A percentile compares a stretch with the other conserved stretches of the same genome.
Conservation (phyloP, 2,888 invertebrate species). For the Trissolcus brochymenae region DNA sequence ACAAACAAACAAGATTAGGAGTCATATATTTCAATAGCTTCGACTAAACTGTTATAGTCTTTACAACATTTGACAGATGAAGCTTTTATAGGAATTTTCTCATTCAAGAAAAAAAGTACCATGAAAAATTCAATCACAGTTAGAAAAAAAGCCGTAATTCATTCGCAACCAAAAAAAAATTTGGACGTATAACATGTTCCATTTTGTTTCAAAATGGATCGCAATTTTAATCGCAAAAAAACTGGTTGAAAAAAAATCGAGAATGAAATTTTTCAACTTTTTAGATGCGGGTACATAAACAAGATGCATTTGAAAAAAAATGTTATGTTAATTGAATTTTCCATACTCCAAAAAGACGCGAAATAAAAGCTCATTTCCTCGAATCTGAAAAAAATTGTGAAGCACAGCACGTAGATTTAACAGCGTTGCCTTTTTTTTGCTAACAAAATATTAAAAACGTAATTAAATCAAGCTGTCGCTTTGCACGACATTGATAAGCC, state of each 20-base stretch:
- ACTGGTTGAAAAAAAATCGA: constrained; percentile 11
- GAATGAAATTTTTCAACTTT: constrained; percentile 13
- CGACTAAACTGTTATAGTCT: too few species aligned
- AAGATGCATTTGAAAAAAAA: constrained; percentile 7
- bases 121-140: too few species aligned
- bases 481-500: constrained; percentile 35
- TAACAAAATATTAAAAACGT: constrained; percentile 42
- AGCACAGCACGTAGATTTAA: constrained; percentile 10
- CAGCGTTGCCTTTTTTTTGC: constrained; percentile 7
- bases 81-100: too few species aligned
- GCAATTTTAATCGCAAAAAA: constrained; percentile 19
- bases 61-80: too few species aligned
- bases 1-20: too few species aligned
- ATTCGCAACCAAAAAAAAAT: too few species aligned
- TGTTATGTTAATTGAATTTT: constrained; percentile 24
- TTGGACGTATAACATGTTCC: constrained; percentile 9
- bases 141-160: too few species aligned
- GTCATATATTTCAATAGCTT: too few species aligned
- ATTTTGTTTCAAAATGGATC: constrained; percentile 13
- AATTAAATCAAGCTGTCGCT: constrained; percentile 42
- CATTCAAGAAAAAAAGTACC: too few species aligned
- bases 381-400: constrained; percentile 10
- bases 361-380: constrained; percentile 3
- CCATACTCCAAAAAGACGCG: constrained; percentile 4
- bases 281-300: constrained; percentile 12